These are phyloP conservation scores for Lindbergichthys nudifrons DNA, from an alignment of 2,797 vertebrate species.

Conservation along the genomic window DNA sequence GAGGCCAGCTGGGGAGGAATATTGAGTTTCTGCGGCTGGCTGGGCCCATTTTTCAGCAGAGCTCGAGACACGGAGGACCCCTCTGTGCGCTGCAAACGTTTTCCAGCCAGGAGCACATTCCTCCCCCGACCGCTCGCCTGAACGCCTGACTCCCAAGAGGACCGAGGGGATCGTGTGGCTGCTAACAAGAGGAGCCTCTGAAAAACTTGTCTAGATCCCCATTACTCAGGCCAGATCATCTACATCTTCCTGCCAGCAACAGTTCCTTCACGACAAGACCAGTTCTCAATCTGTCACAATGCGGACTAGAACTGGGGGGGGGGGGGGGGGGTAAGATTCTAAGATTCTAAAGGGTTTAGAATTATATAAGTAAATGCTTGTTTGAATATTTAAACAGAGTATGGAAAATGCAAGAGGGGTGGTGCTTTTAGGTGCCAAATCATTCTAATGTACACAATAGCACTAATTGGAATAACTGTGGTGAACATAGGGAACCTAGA, in stretches of 20 bases:
- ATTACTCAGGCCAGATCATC: conserved; percentile 42
- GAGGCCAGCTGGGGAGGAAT: conserved; percentile 54
- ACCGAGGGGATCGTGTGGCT: conserved; percentile 70
- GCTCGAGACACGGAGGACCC: conserved; percentile 52
- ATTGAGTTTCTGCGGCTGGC: conserved; percentile 63
- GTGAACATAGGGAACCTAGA: conserved; percentile 1
- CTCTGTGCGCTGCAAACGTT: conserved; percentile 63
- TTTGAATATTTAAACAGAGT: not conserved
- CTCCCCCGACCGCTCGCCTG: conserved; percentile 57
- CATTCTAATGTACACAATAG: not conserved
- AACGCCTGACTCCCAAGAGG: conserved; percentile 62
- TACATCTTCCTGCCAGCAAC: conserved; percentile 30
- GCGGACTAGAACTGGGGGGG: conserved; percentile 2
- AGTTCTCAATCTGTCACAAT: conserved; percentile 42
- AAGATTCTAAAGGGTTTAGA: not conserved
- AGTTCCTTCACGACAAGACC: conserved; percentile 28
- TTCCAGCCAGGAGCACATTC: conserved; percentile 78
- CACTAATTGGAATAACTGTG: conserved; percentile 13
- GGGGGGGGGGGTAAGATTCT: too few species aligned
- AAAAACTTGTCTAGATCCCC: conserved; percentile 46
- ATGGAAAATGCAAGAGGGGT: not conserved
- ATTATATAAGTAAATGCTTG: not conserved
- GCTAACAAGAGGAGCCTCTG: conserved; percentile 67
- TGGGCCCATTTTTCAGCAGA: conserved; percentile 43
- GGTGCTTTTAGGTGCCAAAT: not conserved